Base-by-base conservation (phyloP, 2,888 invertebrate genomes). In the Chymomyza fuscimana region DNA sequence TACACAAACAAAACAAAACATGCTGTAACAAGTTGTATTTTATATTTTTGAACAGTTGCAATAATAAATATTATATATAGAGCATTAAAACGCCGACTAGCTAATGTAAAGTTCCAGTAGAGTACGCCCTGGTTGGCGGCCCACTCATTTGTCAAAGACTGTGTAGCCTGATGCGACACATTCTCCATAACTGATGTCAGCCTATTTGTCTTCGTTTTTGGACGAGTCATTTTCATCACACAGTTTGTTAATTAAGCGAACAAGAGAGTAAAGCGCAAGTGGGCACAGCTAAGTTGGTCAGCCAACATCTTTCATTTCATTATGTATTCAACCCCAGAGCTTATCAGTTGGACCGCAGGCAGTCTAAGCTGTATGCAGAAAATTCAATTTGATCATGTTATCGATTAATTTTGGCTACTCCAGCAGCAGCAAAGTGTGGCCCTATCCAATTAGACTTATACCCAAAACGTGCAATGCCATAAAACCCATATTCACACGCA, bases 381-480 rank as follows among this genome's bases (percentile, higher is more conserved):
- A 51, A 50, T 15, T 59, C 54, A 56, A 32, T 60, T 60, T 60
- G 36, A 60, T 60, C 61, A 77, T 63, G 71, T 73, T 82, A 82
- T 82, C 83, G 87, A 87, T 80, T 82, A 69, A 76, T 69, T 71
- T 69, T 69, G 70, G 68, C 70, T 72, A 25, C 25, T 25, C 25
- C 72, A 67, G 69, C 25, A 15, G 65, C 65, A 65, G 60, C 60
- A 63, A 65, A 32, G 69, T 50, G 60, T 65, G 75, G 76, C 62
- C 74, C 81, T 84, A 84, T 84, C 83, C 83, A 85, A 84, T 84
- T 84, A 84, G 83, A 69, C 76, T 73, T 68, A 71, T 82, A 67
- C 73, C 85, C 64, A 80, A 87, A 83, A 87, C 80, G 82, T 79
- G 82, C 82, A 67, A 56, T 70, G 77, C 82, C 85, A 85, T 87